phyloP scores from a whole-genome alignment of 2,797 vertebrate genomes.

The Carduelis carduelis region DNA sequence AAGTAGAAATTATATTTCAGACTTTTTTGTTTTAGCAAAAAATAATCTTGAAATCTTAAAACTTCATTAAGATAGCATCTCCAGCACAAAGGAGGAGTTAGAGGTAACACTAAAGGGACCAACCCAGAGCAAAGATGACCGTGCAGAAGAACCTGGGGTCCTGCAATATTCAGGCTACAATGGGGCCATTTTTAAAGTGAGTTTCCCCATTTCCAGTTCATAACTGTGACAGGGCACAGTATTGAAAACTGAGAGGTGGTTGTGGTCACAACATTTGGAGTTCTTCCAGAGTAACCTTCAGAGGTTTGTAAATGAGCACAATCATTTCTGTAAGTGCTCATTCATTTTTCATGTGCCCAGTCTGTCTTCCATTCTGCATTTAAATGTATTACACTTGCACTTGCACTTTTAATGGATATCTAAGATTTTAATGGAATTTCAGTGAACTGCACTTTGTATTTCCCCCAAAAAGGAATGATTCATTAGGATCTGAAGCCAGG shows the following conservation, averaged over 20 bases:
- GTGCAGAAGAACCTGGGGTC: neutral
- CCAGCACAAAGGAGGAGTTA: neutral
- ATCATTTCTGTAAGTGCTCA: slow-evolving; percentile 6
- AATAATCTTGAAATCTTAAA: neutral
- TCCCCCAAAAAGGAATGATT: neutral
- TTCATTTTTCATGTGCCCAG: slow-evolving; percentile 32
- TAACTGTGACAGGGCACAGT: neutral
- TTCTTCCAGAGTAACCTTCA: neutral
- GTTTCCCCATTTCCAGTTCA: neutral
- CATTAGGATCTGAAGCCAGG: neutral
- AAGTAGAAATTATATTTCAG: neutral
- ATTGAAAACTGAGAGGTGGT: neutral
- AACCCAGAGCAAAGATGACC: neutral
- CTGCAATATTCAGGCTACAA: neutral
- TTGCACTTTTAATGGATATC: slow-evolving; percentile 12
- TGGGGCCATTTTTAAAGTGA: neutral
- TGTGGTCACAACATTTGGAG: neutral
- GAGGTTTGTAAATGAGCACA: neutral
- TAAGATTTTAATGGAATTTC: slow-evolving; percentile 35
- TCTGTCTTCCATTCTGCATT: neutral
- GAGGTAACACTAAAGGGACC: neutral
- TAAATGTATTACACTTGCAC: neutral
- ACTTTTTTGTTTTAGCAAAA: neutral
- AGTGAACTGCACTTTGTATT: slow-evolving; percentile 6
- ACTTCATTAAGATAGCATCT: neutral